Base-by-base conservation (phyloP, 2,797 vertebrate species). In the Scolopax bukidnonensis region DNA sequence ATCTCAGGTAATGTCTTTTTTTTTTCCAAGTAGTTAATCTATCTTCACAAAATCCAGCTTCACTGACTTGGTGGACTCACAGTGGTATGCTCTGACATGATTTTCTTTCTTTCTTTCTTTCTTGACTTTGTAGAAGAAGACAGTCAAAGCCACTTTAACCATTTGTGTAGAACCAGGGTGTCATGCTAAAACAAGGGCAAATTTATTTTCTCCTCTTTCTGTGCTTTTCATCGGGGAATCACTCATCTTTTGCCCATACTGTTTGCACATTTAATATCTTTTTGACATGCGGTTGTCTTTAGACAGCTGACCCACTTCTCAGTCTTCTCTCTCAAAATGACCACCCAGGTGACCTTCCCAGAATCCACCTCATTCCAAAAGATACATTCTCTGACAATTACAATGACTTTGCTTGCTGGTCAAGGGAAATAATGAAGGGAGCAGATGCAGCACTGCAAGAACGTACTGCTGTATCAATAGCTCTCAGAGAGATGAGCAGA, bases 181-280 rank as follows among this genome's bases (percentile, higher is more conserved):
- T 47, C 28, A 30, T 5, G 9, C 2, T 19, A 54, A 87, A 63
- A 68, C 60, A 25, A 81, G 11, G 6, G 4, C 6, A 84, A 83
- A 92, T 77, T 87, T 70, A 47, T 76, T 16, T 59, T 82, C n/a
- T 82, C 5, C 63, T 51, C 24, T 74, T 82, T 87, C 50, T 71
- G 30, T 63, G 38, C 4, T 23, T 83, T 80, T 75, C 15, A 27
- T 43, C 10, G 69, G 15, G 28, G 12, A 70, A 67, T 63, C 8
- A 12, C 54, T 80, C 6, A 47, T 60, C 67, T 75, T 75, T 92
- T 88, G 50, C 36, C 69, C 30, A 73, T 75, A 38, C 27, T 45
- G 28, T 43, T 90, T 33, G 56, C 21, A 36, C 82, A 67, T 79
- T 73, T 76, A 59, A 88, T 76, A 87, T 2, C 6, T 51, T 56